Base-by-base conservation (phyloP, 2,113 vertebrate genomes). In the Pluvialis apricaria region DNA sequence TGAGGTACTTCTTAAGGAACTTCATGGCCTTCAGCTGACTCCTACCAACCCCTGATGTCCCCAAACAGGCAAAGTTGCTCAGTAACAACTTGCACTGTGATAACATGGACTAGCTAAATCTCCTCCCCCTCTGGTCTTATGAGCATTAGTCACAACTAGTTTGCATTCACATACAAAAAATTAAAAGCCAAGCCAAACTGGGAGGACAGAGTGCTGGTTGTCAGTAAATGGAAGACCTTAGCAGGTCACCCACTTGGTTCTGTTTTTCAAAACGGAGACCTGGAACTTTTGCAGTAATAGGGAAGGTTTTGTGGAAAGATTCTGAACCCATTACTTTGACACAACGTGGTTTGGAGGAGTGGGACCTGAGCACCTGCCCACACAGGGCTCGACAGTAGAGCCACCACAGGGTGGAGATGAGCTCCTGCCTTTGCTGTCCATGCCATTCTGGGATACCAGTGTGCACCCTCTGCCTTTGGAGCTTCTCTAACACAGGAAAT, bases 391-490 rank as follows among this genome's bases (percentile, higher is more conserved):
- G 64, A 45, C 24, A 15, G 1, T 34, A 5, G 28, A 77, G 14
- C 26, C 36, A 79, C 11, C 19, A 34, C 4, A 28, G 8, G 0
- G 0, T 15, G 22, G 17, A 36, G 40, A 10, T 18, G 19, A 58
- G 14, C 9, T 86, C 58, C 80, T 65, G 25, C 5, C 31, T 9
- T 88, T n/a, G 12, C 42, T 62, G 15, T 11, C 20, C 19, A 11
- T 15, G 13, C 7, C 28, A 8, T n/a, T 14, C 32, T 0, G 1
- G 31, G 31, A 29, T 28, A 45, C 2, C 4, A 1, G 13, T 5
- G 34, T 31, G 11, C 9, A 28, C 5, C 36, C 34, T 18, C 60
- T 65, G 26, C 25, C 15, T 78, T 75, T 52, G 40, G 38, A 94
- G 54, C 6, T 79, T 14, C 40, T 72, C 22, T 75, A 70, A 20